Conservation (phyloP, 2,113 vertebrate species). For the Podarcis cretensis region DNA sequence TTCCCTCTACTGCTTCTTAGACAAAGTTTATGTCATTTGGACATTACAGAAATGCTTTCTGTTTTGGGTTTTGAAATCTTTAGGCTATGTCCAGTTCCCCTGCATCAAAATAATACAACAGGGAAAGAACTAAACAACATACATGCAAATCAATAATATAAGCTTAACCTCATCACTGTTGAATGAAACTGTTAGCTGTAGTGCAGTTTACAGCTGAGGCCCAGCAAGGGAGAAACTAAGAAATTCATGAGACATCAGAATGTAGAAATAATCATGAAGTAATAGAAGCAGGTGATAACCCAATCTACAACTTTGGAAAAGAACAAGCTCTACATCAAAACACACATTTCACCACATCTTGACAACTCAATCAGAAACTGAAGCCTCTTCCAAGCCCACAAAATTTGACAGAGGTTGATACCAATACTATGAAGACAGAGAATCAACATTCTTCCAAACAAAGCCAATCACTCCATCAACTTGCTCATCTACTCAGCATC, state of each 20-base stretch:
- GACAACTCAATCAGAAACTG: not conserved
- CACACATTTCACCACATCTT: not conserved
- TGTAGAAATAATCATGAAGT: not conserved
- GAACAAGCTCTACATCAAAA: not conserved
- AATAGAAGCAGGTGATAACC: not conserved
- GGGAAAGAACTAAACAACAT: not conserved
- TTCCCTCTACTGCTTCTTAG: not conserved
- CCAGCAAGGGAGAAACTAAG: not conserved
- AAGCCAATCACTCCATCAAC: not conserved
- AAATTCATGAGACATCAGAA: not conserved
- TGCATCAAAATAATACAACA: not conserved
- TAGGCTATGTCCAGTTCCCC: not conserved
- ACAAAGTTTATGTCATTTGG: slow-evolving; percentile 6
- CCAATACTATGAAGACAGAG: not conserved
- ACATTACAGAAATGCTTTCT: not conserved
- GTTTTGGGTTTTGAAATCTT: not conserved
- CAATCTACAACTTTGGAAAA: not conserved
- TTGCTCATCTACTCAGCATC: not conserved
- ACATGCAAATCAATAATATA: not conserved
- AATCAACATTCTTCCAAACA: not conserved
- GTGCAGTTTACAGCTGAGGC: not conserved
- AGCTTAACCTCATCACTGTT: not conserved
- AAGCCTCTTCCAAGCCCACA: not conserved
- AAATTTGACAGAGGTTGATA: not conserved
- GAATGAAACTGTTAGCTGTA: not conserved